Conservation (phyloP, 2,113 vertebrate genomes). For the Myrmecophaga tridactyla region DNA sequence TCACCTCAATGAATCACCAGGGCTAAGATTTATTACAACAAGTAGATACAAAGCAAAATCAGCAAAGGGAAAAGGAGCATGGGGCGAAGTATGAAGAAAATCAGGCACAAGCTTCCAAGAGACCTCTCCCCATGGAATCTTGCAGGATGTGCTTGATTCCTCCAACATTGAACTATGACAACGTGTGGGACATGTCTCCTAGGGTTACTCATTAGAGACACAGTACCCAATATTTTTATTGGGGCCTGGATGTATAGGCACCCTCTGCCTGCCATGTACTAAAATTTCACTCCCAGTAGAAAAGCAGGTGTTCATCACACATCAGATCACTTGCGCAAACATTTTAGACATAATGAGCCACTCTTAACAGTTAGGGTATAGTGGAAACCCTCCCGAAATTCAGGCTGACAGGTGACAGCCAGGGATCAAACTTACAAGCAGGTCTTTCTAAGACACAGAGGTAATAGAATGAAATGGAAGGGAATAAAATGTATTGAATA, state of each 20-base stretch:
- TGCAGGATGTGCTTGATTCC: background rate
- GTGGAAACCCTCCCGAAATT: background rate
- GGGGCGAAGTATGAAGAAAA: background rate
- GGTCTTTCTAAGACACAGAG: background rate
- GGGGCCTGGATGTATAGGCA: background rate
- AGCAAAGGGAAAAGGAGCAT: background rate
- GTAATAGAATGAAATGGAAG: background rate
- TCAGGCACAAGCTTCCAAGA: background rate
- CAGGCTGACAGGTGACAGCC: background rate
- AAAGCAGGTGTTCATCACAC: background rate
- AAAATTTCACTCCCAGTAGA: background rate
- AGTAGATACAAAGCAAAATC: background rate
- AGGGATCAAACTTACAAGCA: background rate
- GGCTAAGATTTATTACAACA: background rate
- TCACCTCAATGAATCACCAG: background rate
- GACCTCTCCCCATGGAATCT: background rate
- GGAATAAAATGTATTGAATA: background rate
- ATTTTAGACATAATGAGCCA: background rate
- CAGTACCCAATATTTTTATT: background rate
- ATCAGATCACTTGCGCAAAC: background rate
- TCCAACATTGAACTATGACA: background rate
- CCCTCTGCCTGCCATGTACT: background rate
- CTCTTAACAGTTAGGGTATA: background rate
- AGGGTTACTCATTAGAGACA: background rate
- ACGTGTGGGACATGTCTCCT: background rate